Base-by-base conservation (phyloP, 2,113 vertebrate species). In the Speoplatyrhinus poulsoni region DNA sequence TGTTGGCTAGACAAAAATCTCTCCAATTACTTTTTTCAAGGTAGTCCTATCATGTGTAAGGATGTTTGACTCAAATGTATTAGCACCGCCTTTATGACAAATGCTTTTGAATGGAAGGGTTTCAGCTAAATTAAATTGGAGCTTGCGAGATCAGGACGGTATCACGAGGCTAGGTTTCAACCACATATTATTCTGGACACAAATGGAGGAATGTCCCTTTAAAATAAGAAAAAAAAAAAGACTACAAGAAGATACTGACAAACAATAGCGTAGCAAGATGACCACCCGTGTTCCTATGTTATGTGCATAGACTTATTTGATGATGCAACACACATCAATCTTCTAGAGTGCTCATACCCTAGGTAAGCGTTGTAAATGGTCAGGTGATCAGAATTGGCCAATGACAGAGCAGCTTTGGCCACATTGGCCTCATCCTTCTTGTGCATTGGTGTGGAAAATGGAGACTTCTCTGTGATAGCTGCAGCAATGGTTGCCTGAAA, bases 391-490 rank as follows among this genome's bases (percentile, higher is more conserved):
- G 98, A 99, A 87, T 92, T 95, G 15, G 96, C 93, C 36, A 95
- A 32, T n/a, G 94, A 92, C 75, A 99, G 87, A 9, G 94, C 88
- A 3, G 93, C 93, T 89, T 96, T 98, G 58, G 96, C 96, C 87
- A 98, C 90, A 85, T 98, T 95, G 60, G 98, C 98, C 88, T 98
- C 96, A 60, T 98, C 95, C 85, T 96, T 98, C 77, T 94, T 93
- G 77, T 95, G 95, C 90, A 99, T 96, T 1, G 98, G 98, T 16
- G 95, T 98, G 53, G 92, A 93, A 82, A 99, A 99, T 0, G 98
- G 98, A 16, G 98, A 98, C 77, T 98, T 98, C 89, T 99, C 97
- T 3, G 96, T 94, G 90, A 99, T 99, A 60, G 98, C 96, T 17
- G 98, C 97, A 12, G 97, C 98, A 19, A 99, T 92, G 62, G 94